Evolutionary conservation across 2,113 vertebrate species (phyloP), one percentile per base, ranked within the genome.

Genomic region (Phyllostomus discolor): DNA sequence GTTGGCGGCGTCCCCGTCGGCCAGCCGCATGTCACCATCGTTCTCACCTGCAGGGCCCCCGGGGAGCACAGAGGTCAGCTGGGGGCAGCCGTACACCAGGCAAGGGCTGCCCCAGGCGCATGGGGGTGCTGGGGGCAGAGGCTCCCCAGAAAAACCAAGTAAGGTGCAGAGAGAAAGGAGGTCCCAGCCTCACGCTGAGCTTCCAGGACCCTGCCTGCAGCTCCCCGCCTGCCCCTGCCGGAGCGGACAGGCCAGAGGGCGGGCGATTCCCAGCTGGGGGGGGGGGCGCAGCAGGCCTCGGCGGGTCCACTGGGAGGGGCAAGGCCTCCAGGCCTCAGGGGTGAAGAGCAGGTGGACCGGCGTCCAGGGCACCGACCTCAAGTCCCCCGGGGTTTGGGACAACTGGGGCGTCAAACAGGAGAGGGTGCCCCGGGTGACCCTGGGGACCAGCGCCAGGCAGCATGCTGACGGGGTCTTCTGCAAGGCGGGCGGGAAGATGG

Each of bases 1-100:
- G 0, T 94, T 98, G 43, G 38, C 1, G 0, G 46, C 33, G 7
- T 26, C 7, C 4, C 98, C 97, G 0, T 97, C 94, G 0, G 78
- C 97, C 93, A 97, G 88, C 10, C 95, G 82, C 95, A 96, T 78
- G 91, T 95, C 96, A 2, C 97, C 97, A 1, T 99, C 97, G 16
- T 98, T 94, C 38, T 98, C 17, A 0, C 97, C 97, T 62, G 98
- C 95, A 1, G 14, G 48, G 28, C 4, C 12, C 90, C 66, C 35
- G 0, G 8, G 52, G 33, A 78, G 66, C 35, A 33, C 1, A 5
- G 17, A 15, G 46, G 22, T 82, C 22, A 79, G 75, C 10, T 26
- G 6, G 19, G 28, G 48, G 1, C 52, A 33, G 64, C 41, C 10
- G 14, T 24, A 38, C 31, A 64, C 46, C 17, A 17, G 6, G 48